Percentiles rank a stretch among this genome's conserved stretches.
Conservation (phyloP, 2,113 vertebrate genomes). For the Dissostichus mawsoni region DNA sequence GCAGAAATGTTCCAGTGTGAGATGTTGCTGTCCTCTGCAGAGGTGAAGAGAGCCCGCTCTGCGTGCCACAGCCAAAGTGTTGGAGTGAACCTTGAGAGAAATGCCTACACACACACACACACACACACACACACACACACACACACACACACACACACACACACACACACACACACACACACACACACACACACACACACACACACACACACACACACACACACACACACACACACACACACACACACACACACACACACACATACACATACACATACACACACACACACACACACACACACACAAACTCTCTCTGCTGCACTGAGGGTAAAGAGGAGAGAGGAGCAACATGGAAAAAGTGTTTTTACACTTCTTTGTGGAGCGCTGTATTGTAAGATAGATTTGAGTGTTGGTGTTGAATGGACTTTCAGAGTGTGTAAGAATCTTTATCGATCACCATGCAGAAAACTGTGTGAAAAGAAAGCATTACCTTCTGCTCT, state of each 20-base stretch:
- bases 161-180: too few species aligned
- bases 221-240: too few species aligned
- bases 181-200: too few species aligned
- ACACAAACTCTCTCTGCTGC: constrained; percentile 2
- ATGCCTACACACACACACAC: not conserved
- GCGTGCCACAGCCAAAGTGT: constrained; percentile 20
- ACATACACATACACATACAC: too few species aligned
- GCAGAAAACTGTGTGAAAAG: not conserved
- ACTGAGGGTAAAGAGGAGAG: not conserved
- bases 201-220: too few species aligned
- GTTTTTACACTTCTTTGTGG: not conserved
- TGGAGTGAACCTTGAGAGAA: constrained; percentile 43
- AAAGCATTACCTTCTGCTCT: not conserved
- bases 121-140: too few species aligned
- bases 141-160: too few species aligned
- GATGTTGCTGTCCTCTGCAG: constrained; percentile 20
- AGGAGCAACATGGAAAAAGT: not conserved
- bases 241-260: too few species aligned
- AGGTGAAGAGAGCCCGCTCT: constrained; percentile 25
- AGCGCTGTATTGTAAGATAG: not conserved
- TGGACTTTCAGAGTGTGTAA: not conserved
- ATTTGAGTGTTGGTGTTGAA: not conserved
- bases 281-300: too few species aligned
- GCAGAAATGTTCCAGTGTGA: constrained; percentile 30
- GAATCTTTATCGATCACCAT: not conserved